phyloP scores from a whole-genome alignment of 2,888 invertebrate genomes.

The Agriopis leucophaearia region DNA sequence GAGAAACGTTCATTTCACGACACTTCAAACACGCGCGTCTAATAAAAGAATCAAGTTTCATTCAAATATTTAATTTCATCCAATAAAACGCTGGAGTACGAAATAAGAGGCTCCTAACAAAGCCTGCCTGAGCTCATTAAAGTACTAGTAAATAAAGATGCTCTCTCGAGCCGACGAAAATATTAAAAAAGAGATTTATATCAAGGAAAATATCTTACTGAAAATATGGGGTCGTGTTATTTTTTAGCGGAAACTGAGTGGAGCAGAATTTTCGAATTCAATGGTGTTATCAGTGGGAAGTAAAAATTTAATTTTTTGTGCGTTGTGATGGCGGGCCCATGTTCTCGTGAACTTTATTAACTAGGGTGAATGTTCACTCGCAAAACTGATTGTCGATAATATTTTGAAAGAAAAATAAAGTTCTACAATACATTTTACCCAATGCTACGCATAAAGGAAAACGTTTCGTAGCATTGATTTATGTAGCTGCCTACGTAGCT shows the following conservation, averaged over 20 bases:
- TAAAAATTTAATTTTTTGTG: conserved; percentile 20
- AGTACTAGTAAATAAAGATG: conserved; percentile 64
- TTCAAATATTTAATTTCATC: conserved; percentile 43
- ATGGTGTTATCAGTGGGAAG: conserved; percentile 19
- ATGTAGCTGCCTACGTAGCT: no score
- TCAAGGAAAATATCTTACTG: conserved; percentile 34
- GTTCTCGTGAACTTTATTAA: conserved; percentile 3
- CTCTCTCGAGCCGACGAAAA: conserved; percentile 61
- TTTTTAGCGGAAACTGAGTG: conserved; percentile 17
- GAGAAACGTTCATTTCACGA: conserved; percentile 21
- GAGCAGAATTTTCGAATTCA: conserved; percentile 22
- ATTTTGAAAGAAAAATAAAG: no score
- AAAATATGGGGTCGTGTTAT: conserved; percentile 31
- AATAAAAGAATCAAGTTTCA: conserved; percentile 48
- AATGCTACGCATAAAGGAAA: no score
- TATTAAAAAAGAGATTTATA: conserved; percentile 64
- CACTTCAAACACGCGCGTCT: conserved; percentile 40
- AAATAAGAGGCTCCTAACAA: conserved; percentile 41
- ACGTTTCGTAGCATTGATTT: no score
- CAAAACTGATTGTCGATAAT: no score
- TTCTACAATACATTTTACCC: no score
- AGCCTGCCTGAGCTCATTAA: conserved; percentile 63
- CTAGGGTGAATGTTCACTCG: background rate
- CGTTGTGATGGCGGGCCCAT: background rate
- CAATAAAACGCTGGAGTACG: conserved; percentile 43